Conservation (phyloP, 2,113 vertebrate species). For the Mormyrus lacerda region DNA sequence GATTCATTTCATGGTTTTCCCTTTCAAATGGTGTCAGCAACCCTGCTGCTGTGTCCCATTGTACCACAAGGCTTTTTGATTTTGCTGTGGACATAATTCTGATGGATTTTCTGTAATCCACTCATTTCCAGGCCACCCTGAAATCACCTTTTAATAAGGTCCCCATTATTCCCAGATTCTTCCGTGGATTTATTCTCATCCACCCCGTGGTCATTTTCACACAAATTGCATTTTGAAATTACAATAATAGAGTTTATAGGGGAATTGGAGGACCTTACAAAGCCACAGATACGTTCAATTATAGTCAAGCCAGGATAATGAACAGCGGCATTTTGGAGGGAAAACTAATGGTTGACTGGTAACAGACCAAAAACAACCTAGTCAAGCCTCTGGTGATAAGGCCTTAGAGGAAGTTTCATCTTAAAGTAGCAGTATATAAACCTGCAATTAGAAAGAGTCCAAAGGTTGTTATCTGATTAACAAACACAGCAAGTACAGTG, state of each 20-base stretch:
- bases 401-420: not conserved
- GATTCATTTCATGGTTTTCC: slow-evolving; percentile 1
- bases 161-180: not conserved
- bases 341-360: not conserved
- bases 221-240: not conserved
- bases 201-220: not conserved
- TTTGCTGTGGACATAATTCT: not conserved
- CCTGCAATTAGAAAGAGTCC: slow-evolving; percentile 20
- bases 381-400: not conserved
- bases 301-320: not conserved
- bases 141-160: not conserved
- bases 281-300: not conserved
- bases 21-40: not conserved
- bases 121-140: not conserved
- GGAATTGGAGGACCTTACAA: not conserved
- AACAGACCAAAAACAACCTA: not conserved
- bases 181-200: not conserved
- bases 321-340: not conserved
- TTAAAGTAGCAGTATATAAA: slow-evolving; percentile 3
- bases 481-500: slow-evolving; percentile 22
- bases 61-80: not conserved
- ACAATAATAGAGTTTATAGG: not conserved
- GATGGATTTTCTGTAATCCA: not conserved
- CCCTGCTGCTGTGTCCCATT: not conserved
- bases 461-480: slow-evolving; percentile 31